These are phyloP conservation scores for Leptinotarsa rubiginosa DNA, from an alignment of 2,888 invertebrate genomes.

Conservation along the genomic window DNA sequence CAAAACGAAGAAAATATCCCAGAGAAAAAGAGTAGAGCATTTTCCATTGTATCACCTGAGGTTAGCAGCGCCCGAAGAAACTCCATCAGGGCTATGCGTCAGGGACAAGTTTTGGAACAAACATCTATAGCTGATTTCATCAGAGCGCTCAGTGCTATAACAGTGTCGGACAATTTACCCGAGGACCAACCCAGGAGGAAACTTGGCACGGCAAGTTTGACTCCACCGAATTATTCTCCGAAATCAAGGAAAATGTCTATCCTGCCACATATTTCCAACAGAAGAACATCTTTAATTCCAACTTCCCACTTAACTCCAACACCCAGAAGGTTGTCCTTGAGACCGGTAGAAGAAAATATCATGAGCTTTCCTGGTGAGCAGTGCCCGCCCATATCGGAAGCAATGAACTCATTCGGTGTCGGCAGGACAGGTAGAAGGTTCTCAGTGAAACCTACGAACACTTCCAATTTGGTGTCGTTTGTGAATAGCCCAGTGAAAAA, in stretches of 20 bases:
- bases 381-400: constrained; percentile 38
- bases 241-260: constrained; percentile 48
- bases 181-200: constrained; percentile 66
- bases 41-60: constrained; percentile 58
- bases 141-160: constrained; percentile 79
- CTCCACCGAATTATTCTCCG: constrained; percentile 40
- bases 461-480: constrained; percentile 1
- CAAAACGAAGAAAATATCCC: constrained; percentile 54
- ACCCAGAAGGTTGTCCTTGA: constrained; percentile 54
- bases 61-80: constrained; percentile 48
- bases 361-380: constrained; percentile 37
- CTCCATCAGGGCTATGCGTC: constrained; percentile 54
- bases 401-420: constrained; percentile 34
- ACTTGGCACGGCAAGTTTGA: constrained; percentile 68
- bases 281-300: constrained; percentile 55
- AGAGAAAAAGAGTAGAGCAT: constrained; percentile 66
- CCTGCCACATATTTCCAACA: constrained; percentile 43
- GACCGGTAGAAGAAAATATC: constrained; percentile 54
- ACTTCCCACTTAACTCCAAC: constrained; percentile 28
- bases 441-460: constrained; percentile 35
- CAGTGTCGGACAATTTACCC: constrained; percentile 55
- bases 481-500: constrained; percentile 29
- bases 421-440: constrained; percentile 34
- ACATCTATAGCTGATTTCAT: constrained; percentile 87
- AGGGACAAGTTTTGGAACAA: constrained; percentile 78